Base-by-base conservation (phyloP, 2,113 vertebrate genomes). In the Ctenomys sociabilis region DNA sequence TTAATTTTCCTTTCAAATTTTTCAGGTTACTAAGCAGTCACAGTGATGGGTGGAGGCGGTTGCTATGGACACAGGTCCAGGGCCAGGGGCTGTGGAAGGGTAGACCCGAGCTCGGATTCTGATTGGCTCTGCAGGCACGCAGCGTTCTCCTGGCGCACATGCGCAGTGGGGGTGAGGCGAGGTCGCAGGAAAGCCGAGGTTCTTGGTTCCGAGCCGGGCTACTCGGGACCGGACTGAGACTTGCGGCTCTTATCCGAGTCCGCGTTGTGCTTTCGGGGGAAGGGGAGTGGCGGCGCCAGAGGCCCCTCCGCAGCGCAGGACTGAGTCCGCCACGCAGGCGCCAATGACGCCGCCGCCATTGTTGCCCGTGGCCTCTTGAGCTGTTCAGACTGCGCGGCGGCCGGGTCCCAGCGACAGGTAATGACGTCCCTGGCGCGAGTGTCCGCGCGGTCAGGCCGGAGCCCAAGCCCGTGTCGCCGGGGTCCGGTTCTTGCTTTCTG, bases 151-250 rank as follows among this genome's bases (percentile, higher is more conserved):
- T 3, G 10, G 22, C 5, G 96, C 96, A 90, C 97, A 96, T 97
- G 97, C 97, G 97, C 97, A 91, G 87, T 95, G 92, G 85, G 85
- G 52, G 81, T 32, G 64, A 97, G 97, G 97, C 93, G 97, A 97
- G 97, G 95, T 94, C 95, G 59, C 70, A 7, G 93, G 12, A 35
- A 40, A 93, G 75, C 75, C 0, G 37, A 28, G 75, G 66, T n/a
- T n/a, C 63, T 26, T 43, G 64, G 81, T 49, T 81, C 80, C 13
- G n/a, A 87, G 68, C 91, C 11, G 40, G 83, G 96, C 30, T 91
- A 30, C 45, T 32, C 61, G 3, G 93, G 85, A 43, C 83, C 54
- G 1, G 68, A 37, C 80, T 78, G 95, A 63, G 24, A 13, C 45
- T 17, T 9, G 40, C 16, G 17, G 22, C 61, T 75, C 43, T 43